These are phyloP conservation scores for Morphnarchus princeps DNA, from an alignment of 2,113 vertebrate genomes.

Conservation along the genomic window DNA sequence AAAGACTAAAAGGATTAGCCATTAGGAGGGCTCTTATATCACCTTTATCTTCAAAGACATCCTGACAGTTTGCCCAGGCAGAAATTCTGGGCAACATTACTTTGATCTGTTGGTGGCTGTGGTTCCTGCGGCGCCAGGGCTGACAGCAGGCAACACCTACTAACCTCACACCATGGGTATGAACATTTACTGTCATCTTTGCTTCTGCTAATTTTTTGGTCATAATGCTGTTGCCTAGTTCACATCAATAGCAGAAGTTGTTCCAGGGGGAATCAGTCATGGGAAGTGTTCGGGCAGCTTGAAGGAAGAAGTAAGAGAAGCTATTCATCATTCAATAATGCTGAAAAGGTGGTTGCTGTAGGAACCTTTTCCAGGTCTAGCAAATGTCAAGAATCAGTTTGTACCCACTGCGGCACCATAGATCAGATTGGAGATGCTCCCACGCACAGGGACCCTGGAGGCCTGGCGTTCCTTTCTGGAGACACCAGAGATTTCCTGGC, in stretches of 20 bases:
- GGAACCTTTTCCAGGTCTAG: not conserved
- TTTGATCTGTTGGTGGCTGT: not conserved
- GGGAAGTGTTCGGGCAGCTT: not conserved
- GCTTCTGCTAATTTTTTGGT: not conserved
- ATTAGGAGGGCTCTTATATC: not conserved
- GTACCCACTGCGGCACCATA: not conserved
- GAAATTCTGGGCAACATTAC: not conserved
- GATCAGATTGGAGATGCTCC: not conserved
- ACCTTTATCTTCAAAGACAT: not conserved
- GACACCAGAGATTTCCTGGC: not conserved
- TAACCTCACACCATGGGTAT: not conserved
- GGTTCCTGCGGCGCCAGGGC: not conserved
- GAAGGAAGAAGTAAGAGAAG: not conserved
- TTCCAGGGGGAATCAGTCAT: not conserved
- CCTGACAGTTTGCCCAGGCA: not conserved
- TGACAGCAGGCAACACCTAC: not conserved
- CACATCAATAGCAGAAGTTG: not conserved
- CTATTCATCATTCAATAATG: not conserved
- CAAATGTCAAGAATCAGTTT: not conserved
- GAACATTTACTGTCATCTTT: accelerated
- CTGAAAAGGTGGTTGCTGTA: conserved; percentile 2
- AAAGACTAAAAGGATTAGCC: not conserved
- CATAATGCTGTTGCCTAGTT: not conserved
- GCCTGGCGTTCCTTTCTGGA: not conserved
- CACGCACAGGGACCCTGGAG: not conserved